Evolutionary conservation across 2,113 vertebrate species (phyloP).

Genomic region (Acrocephalus arundinaceus): DNA sequence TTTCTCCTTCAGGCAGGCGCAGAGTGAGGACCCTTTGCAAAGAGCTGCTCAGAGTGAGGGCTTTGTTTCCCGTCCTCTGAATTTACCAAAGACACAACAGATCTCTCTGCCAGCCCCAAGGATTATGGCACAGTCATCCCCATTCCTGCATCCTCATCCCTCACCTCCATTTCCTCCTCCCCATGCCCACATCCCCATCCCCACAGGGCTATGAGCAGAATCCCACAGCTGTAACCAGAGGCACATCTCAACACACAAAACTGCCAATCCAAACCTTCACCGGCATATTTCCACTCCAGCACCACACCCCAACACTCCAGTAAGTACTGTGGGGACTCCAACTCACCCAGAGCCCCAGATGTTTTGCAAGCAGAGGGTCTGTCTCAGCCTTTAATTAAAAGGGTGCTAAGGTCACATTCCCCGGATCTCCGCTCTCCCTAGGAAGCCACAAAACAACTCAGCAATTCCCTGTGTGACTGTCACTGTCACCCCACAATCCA

Average conservation of each 20-base stretch:
- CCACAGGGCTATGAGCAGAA: fast-evolving
- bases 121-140: neutral
- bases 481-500: neutral
- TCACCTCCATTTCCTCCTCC: neutral
- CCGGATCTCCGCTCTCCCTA: neutral
- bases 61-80: neutral
- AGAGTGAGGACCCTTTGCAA: neutral
- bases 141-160: too few species aligned
- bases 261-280: neutral
- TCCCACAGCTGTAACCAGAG: neutral
- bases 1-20: neutral
- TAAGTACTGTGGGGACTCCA: neutral
- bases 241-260: fast-evolving
- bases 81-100: neutral
- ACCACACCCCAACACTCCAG: fast-evolving
- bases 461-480: fast-evolving
- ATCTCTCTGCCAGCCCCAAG: neutral
- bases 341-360: neutral
- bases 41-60: neutral
- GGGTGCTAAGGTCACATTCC: neutral
- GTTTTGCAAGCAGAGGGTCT: neutral
- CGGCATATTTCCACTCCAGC: fast-evolving
- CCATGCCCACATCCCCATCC: neutral
- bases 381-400: neutral
- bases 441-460: neutral